phyloP scores from a whole-genome alignment of 2,113 vertebrate genomes.

The Phalacrocorax aristotelis region DNA sequence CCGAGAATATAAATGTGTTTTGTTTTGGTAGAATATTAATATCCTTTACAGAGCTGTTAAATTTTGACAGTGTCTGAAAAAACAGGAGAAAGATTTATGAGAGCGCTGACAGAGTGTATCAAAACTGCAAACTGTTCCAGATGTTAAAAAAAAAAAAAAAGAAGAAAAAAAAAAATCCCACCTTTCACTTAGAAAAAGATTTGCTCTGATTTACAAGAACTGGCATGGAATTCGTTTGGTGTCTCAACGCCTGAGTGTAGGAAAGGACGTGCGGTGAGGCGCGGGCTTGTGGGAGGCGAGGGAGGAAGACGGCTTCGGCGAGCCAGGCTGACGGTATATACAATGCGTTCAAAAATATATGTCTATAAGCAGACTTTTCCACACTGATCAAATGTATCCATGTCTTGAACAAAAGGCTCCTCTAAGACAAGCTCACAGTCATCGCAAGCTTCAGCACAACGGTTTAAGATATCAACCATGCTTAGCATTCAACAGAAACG shows the following conservation, averaged over 20 bases:
- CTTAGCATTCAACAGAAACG: conserved; percentile 73
- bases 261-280: background rate
- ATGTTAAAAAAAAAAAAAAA: background rate
- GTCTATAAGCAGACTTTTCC: conserved; percentile 49
- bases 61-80: background rate
- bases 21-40: conserved; percentile 45
- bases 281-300: background rate
- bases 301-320: background rate
- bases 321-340: background rate
- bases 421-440: conserved; percentile 77
- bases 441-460: conserved; percentile 76
- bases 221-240: background rate
- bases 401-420: conserved; percentile 70
- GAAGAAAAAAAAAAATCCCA: background rate
- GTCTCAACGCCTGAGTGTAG: background rate
- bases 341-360: conserved; percentile 32
- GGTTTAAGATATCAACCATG: conserved; percentile 75
- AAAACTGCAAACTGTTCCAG: conserved; percentile 68
- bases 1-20: conserved; percentile 23
- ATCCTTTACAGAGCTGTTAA: conserved; percentile 51
- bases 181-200: conserved; percentile 40
- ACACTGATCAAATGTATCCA: conserved; percentile 72
- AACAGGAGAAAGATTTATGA: conserved; percentile 32
- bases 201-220: conserved; percentile 27
- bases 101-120: conserved; percentile 35